phyloP scores from a whole-genome alignment of 2,113 vertebrate genomes.

The Myotis yumanensis region DNA sequence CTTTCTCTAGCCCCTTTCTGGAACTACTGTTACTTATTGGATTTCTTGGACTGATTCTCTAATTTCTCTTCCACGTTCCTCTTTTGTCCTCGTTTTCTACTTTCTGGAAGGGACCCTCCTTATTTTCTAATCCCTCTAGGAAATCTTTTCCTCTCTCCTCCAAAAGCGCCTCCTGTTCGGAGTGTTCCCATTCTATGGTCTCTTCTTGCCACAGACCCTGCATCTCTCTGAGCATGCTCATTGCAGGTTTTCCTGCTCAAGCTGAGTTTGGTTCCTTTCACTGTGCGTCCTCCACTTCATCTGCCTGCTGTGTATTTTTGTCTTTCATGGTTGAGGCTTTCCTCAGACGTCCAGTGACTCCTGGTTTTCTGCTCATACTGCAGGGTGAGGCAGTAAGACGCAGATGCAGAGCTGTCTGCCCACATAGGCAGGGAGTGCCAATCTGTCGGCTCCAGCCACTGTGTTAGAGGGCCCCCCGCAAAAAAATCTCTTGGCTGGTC shows the following conservation, averaged over 20 bases:
- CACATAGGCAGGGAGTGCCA: background rate
- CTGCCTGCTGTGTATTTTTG: background rate
- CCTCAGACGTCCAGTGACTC: background rate
- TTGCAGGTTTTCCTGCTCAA: background rate
- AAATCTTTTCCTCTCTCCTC: too few species aligned
- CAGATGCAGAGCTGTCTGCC: background rate
- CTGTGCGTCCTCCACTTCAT: background rate
- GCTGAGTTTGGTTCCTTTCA: background rate
- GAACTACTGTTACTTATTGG: background rate
- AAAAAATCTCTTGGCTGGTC: background rate
- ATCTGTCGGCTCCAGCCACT: background rate
- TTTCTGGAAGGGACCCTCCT: background rate
- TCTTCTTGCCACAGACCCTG: background rate
- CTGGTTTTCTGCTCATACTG: background rate
- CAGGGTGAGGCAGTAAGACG: background rate
- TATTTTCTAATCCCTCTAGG: background rate
- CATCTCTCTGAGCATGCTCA: background rate
- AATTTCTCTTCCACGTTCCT: background rate
- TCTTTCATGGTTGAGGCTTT: background rate
- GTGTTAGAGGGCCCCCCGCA: background rate
- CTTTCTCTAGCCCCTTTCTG: background rate
- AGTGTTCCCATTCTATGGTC: background rate
- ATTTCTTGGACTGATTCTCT: background rate
- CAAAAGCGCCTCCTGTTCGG: background rate
- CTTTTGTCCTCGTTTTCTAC: background rate